Percentiles rank a stretch among this genome's conserved stretches.
phyloP scores from a whole-genome alignment of 2,797 vertebrate species.

The Alauda arvensis region DNA sequence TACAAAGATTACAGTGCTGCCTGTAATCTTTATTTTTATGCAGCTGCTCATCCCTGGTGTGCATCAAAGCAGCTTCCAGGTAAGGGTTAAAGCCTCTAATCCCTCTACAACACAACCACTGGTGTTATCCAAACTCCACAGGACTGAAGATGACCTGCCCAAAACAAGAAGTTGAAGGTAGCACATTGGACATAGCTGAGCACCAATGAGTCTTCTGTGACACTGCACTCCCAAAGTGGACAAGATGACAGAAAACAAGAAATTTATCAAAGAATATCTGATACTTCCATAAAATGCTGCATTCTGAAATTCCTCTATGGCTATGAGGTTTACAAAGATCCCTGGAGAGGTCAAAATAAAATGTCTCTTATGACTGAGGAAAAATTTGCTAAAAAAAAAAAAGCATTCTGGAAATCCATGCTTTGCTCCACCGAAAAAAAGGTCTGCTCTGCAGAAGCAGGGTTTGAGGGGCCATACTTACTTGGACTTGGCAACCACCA shows the following conservation, averaged over 20 bases:
- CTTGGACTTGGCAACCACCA: slow-evolving; percentile 93
- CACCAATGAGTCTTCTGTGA: not conserved
- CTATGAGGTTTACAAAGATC: not conserved
- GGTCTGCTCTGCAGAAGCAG: not conserved
- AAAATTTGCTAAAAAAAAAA: not conserved
- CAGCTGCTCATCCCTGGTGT: not conserved
- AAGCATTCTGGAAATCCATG: not conserved
- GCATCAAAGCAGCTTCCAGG: not conserved
- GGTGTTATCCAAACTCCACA: not conserved
- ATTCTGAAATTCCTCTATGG: not conserved
- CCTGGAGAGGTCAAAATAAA: not conserved
- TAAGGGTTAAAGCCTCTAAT: not conserved
- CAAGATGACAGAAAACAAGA: not conserved
- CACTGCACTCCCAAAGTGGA: not conserved
- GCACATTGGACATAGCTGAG: rapidly evolving
- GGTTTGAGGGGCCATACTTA: slow-evolving; percentile 63
- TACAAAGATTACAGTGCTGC: not conserved
- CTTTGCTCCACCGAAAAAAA: not conserved
- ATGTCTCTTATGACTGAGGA: not conserved
- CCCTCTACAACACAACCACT: not conserved
- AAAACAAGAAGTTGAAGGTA: not conserved
- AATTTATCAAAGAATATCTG: not conserved
- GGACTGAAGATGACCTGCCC: not conserved
- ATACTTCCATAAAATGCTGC: not conserved
- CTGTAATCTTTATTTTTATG: not conserved